phyloP scores from a whole-genome alignment of 2,113 vertebrate genomes.

The Montifringilla adamsi region DNA sequence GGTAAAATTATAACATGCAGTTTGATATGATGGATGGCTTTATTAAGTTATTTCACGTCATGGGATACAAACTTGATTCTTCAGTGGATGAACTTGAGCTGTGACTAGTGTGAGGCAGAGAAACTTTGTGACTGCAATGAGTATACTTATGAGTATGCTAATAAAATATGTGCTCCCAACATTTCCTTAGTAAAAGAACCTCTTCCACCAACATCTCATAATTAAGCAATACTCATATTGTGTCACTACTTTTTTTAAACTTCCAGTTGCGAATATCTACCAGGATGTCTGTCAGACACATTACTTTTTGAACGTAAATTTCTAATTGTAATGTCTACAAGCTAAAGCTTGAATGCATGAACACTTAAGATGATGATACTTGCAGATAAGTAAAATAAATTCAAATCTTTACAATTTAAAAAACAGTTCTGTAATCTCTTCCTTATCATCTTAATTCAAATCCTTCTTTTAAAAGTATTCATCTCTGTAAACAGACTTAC shows the following conservation, averaged over 20 bases:
- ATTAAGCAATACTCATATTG: neutral
- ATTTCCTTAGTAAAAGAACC: neutral
- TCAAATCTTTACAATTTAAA: neutral
- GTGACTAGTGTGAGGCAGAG: neutral
- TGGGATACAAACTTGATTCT: neutral
- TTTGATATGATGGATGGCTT: neutral
- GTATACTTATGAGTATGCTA: neutral
- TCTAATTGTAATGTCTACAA: neutral
- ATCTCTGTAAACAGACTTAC: neutral
- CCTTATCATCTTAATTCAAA: neutral
- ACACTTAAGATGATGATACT: neutral
- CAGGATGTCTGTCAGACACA: neutral
- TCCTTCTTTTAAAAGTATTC: neutral
- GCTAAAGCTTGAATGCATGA: neutral
- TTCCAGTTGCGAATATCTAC: neutral
- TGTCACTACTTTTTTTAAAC: neutral
- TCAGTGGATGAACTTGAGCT: neutral
- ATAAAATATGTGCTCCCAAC: neutral
- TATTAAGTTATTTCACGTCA: neutral
- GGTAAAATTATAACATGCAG: neutral
- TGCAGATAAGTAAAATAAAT: neutral
- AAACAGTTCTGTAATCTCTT: neutral
- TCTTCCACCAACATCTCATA: neutral
- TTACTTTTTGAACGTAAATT: neutral
- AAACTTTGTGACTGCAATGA: neutral